phyloP scores from a whole-genome alignment of 2,797 vertebrate genomes.

The Pangasius djambal region DNA sequence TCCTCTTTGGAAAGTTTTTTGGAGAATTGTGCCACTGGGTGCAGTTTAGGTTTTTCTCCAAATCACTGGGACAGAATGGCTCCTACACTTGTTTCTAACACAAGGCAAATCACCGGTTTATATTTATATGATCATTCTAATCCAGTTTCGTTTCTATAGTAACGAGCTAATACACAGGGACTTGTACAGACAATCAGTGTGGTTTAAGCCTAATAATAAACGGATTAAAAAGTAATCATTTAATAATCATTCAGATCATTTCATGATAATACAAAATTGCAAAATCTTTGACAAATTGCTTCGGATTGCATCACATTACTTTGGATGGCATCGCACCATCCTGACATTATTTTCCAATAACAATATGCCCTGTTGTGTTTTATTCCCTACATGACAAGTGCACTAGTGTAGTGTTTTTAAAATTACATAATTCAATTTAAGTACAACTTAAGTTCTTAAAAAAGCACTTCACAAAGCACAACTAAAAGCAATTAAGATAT shows the following conservation, averaged over 20 bases:
- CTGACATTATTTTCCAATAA: background rate
- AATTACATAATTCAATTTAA: background rate
- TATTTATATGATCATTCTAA: background rate
- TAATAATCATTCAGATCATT: background rate
- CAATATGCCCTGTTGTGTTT: background rate
- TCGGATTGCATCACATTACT: background rate
- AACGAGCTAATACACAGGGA: background rate
- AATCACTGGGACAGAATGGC: too few species aligned
- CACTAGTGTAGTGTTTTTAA: background rate
- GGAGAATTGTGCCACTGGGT: too few species aligned
- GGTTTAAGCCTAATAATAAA: background rate
- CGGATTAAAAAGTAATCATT: background rate
- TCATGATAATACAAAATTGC: background rate
- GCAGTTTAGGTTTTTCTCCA: too few species aligned
- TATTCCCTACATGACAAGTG: background rate
- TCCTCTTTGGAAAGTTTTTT: too few species aligned
- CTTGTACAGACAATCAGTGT: background rate
- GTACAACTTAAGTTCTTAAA: background rate
- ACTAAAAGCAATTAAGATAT: background rate
- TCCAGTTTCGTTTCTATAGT: background rate
- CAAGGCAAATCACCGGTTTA: constrained; percentile 2
- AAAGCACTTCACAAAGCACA: background rate
- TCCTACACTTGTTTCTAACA: too few species aligned
- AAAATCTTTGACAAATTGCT: background rate
- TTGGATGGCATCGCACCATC: background rate